Evolutionary conservation across 2,113 vertebrate genomes (phyloP), one percentile per base, ranked within the genome.

Genomic region (Tachysurus fulvidraco): DNA sequence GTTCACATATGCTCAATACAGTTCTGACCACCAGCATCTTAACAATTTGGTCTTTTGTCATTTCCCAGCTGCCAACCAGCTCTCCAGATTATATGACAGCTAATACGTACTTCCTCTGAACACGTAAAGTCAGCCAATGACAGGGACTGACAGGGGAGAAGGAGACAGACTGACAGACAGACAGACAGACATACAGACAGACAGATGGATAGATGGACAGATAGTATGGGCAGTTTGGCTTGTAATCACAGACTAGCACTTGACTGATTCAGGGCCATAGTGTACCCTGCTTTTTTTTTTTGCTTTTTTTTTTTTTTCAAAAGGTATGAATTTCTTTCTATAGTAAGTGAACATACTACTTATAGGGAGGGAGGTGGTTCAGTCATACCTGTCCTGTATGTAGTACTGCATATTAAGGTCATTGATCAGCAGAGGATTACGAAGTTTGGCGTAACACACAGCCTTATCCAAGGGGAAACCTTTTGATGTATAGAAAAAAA

Each of bases 321-420:
- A n/a, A n/a, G n/a, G 7, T 2, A 54, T 19, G 25, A 55, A n/a
- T 55, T 14, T 46, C 46, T 77, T n/a, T 14, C 23, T 6, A 17
- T 77, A 73, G 2, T 12, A 74, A 12, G 36, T 73, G 23, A 44
- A 23, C 69, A 9, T 44, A 16, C 65, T 71, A 41, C 16, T 30
- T 44, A 41, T 41, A 71, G 17, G 13, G 17, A 44, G 25, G 44
- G 7, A 44, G 62, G 23, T 23, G 36, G 12, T 80, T 80, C 7
- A 9, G 28, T 46, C 65, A 67, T 93, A 99, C 98, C 98, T 97
- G 95, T 99, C 98, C 93, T 99, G 98, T 92, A 99, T 99, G 91
- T 96, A 99, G 94, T 98, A 99, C 93, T 99, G 98, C 97, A 98
- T 99, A 88, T 98, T 96, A 91, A 99, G 95, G 92, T 99, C 98